Evolutionary conservation across 2,113 vertebrate genomes (phyloP), one percentile per base, ranked within the genome.

Genomic region (Hypocryptadius cinnamomeus): DNA sequence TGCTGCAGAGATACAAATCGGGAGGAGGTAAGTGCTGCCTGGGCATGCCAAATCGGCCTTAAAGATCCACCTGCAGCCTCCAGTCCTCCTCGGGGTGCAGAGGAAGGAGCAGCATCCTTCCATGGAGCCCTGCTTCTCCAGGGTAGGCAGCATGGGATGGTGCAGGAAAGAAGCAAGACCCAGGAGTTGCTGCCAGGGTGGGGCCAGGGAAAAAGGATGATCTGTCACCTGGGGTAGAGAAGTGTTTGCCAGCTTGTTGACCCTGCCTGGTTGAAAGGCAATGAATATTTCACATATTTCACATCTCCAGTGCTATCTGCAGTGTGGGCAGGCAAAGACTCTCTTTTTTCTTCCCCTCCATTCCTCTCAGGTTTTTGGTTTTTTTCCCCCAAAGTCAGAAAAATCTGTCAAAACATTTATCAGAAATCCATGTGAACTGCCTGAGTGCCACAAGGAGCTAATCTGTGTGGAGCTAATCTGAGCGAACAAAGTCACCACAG

Each of bases 231-330:
- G 45, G 50, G 54, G 21, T 23, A 5, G 1, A 35, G 63, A 68
- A 31, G 59, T 4, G 17, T 44, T 78, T 27, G 5, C 53, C 27
- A 33, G 28, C 51, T 44, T 64, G 77, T 16, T 91, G 90, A 44
- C 90, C 72, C 87, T 20, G 22, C n/a, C 7, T 87, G 44, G 44
- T 13, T 73, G 86, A 74, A 85, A 57, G 53, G 57, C 77, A 66
- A 94, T 95, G 96, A 97, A 96, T 97, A 96, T 97, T 98, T 96
- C 94, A 96, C 87, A 96, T 97, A 96, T 97, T 98, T 96, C 94
- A 96, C 87, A 73, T 92, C 84, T 73, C 81, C 95, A 91, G 89
- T 63, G 25, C 77, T 96, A 80, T 96, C 93, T 89, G 85, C 89
- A 89, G 68, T 24, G 28, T 35, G 76, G 78, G 77, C 57, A 84